Base-by-base conservation (phyloP, 2,888 invertebrate genomes). In the Drosophila gaucha region DNA sequence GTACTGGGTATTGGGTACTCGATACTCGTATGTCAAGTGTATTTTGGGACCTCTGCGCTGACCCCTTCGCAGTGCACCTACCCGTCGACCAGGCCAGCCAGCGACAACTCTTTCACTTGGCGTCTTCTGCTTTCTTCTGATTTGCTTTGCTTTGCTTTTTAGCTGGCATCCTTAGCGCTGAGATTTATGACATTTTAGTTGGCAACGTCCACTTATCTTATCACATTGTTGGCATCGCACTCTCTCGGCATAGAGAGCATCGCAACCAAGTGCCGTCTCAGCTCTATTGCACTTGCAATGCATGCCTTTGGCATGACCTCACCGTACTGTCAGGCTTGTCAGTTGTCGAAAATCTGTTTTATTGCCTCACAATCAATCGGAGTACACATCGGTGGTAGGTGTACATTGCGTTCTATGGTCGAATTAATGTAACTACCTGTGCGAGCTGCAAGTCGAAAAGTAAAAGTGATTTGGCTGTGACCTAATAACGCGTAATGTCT, bases 201-300 rank as follows among this genome's bases (percentile, higher is more conserved):
- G 91, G 91, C 91, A 91, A 82, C 91, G 89, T 89, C 89, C 87
- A 89, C 90, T 90, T 90, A 90, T 91, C 91, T 91, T 91, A 91
- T 91, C 91, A 89, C 88, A 89, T 79, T 83, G 89, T 90, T 92
- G 91, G 91, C 92, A 91, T 90, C 90, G 85, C 75, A 65, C 64
- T 67, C 63, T 50, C 60, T 35, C 46, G 6, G 30, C 22, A 22
- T 16, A 54, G 55, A 73, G 59, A 51, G 51, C 59, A 36, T 35
- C 44, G 46, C 38, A 16, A 9, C 41, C 24, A 24, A 24, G 12
- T 18, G 24, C 14, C 14, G 41, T 26, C 14, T 26, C 24, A 26
- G 41, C 41, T 44, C 16, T 8, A 26, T 12, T 47, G 46, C 20
- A 24, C 38, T 43, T 47, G 77, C 43, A 73, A 54, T 68, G 84